Evolutionary conservation across 2,113 vertebrate species (phyloP), one percentile per base, ranked within the genome.

Genomic region (Amphilophus citrinellus): DNA sequence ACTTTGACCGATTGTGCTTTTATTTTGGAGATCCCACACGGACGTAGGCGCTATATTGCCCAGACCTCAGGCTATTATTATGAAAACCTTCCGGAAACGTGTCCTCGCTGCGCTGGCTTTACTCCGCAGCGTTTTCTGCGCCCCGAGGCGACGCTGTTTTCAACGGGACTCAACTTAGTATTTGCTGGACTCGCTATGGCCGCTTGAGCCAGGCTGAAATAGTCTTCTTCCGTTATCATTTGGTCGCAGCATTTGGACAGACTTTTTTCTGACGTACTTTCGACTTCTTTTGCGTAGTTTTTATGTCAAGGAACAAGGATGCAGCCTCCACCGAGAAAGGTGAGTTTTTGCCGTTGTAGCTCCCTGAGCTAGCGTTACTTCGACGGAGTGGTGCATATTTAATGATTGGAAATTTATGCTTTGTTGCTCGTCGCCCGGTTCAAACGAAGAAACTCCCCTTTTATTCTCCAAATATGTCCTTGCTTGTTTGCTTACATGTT

Each of bases 301-400:
- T 89, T 91, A 94, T 93, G 93, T 93, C 91, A 86, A 89, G 73
- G 78, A 90, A 73, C 84, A 77, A 95, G 97, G 95, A 98, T 98
- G 98, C 98, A 98, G 94, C 98, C 97, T 89, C 98, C 98, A 84
- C 97, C 97, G 94, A 97, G 97, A 95, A 98, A 98, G 98, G 98
- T 98, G 93, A 96, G 96, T 80, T 80, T 89, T 79, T 50, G 17
- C 71, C 27, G 76, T 65, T 76, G 89, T 93, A 92, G 92, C 92
- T 80, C 76, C 39, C 24, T 37, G 81, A 89, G 91, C 91, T 91
- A 93, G 81, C 87, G 81, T 91, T 86, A 84, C 85, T 92, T 85
- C 91, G 90, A 90, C 88, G 88, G 53, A 83, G n/a, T 92, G 91
- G 15, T 93, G 90, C 93, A 93, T 91, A 87, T 93, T 93, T 93